phyloP scores from a whole-genome alignment of 2,113 vertebrate genomes.

The Callithrix jacchus region DNA sequence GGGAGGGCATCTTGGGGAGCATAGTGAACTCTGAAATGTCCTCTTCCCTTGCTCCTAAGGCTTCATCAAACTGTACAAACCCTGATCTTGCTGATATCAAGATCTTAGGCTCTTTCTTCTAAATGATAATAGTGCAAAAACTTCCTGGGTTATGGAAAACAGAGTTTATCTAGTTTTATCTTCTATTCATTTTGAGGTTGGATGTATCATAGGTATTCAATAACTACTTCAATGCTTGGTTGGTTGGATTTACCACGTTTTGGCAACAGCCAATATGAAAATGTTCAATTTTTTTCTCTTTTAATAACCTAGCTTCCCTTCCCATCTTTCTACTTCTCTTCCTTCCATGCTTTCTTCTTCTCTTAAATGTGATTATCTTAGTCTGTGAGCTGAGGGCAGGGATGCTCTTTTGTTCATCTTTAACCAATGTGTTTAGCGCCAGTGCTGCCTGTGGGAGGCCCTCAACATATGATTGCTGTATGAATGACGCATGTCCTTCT shows the following conservation, averaged over 20 bases:
- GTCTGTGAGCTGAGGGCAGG: background rate
- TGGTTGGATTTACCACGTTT: background rate
- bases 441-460: background rate
- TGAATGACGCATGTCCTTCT: background rate
- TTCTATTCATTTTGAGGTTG: background rate
- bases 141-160: background rate
- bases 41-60: background rate
- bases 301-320: background rate
- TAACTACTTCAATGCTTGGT: background rate
- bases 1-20: background rate
- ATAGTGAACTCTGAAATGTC: background rate
- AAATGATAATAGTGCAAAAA: background rate
- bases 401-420: background rate
- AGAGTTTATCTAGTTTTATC: background rate
- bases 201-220: background rate
- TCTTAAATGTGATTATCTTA: background rate
- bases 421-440: background rate
- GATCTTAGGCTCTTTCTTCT: constrained; percentile 9
- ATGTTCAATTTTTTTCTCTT: background rate
- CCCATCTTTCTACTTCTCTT: background rate
- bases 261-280: background rate
- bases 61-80: background rate
- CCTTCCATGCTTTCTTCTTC: background rate
- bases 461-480: background rate
- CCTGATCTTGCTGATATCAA: background rate